phyloP scores from a whole-genome alignment of 2,797 vertebrate species.

The Neostethus bicornis region DNA sequence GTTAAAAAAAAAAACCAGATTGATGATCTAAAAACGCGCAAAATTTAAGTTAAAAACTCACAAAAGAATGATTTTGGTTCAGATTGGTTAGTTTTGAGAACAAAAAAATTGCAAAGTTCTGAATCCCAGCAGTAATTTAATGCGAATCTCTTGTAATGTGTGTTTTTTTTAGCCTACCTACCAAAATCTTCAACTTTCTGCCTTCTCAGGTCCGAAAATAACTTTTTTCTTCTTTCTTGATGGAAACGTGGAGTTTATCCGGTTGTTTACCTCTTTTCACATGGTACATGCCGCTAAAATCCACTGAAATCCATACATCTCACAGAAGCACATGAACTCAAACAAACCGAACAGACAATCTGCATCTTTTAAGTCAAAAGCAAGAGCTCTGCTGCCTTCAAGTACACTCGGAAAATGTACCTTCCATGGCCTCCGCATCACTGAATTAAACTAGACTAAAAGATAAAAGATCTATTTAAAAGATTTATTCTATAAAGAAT shows the following conservation, averaged over 20 bases:
- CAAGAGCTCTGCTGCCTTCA: slow-evolving; percentile 45
- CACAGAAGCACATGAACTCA: slow-evolving; percentile 21
- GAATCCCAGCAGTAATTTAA: too few species aligned
- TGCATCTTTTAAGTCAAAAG: slow-evolving; percentile 37
- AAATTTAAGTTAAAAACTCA: too few species aligned
- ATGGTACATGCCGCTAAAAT: slow-evolving; percentile 43
- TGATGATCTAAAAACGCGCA: too few species aligned
- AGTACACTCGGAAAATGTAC: fast-evolving
- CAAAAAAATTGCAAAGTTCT: too few species aligned
- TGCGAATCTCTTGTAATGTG: too few species aligned
- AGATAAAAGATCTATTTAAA: too few species aligned
- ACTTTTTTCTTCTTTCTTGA: not conserved
- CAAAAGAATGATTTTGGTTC: too few species aligned
- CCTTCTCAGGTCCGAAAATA: slow-evolving; percentile 11
- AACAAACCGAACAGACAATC: slow-evolving; percentile 18
- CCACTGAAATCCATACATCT: slow-evolving; percentile 22
- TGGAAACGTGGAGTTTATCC: slow-evolving; percentile 18
- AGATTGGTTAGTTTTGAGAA: too few species aligned
- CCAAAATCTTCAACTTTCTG: slow-evolving; percentile 46
- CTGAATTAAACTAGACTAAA: too few species aligned
- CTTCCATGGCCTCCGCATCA: too few species aligned
- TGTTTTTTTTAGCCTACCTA: slow-evolving; percentile 44
- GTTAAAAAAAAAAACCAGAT: too few species aligned
- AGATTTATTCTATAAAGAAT: too few species aligned
- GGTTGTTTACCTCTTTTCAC: slow-evolving; percentile 44